Evolutionary conservation across 2,888 invertebrate species (phyloP), one percentile per base, ranked within the genome.

Genomic region (Diabrotica balteata): DNA sequence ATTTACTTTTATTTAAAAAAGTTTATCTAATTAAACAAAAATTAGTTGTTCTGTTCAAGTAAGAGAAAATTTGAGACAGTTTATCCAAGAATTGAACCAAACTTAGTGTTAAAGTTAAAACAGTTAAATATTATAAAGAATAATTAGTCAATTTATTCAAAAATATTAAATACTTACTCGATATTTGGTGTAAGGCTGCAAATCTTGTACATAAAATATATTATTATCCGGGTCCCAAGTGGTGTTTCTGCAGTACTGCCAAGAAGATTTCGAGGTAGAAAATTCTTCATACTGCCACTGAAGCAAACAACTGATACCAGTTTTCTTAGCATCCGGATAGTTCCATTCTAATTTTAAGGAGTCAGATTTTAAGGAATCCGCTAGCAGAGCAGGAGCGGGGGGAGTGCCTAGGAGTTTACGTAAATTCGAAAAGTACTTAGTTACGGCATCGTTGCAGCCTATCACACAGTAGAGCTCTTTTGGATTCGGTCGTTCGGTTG

Each of bases 141-240:
- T 17, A 17, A 17, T 17, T 17, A 4, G 32, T 32, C 5, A 32
- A 32, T 32, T 32, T 32, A 32, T 32, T 32, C 4, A 59, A 59
- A 44, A 59, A 17, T 43, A 49, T 49, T 45, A 46, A 44, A 42
- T 51, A 67, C 74, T 86, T 85, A 96, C 96, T 87, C 92, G 89
- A 81, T 97, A 97, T 81, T 93, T 94, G 0, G 95, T 93, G 81
- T 94, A 96, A 0, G 97, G 96, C 74, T 92, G 90, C 59, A 97
- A 86, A 74, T 92, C 90, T 73, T 92, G 90, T 8, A 96, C 90
- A 43, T 89, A 87, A 75, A 92, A 92, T 11, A 76, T 65, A 51
- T 90, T 89, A 68, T 85, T 86, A 61, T 83, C 78, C 45, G 83
- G 77, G 2, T 88, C 88, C 87, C 91, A 91, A 59, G 89, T 90